Percentiles rank a stretch among this genome's conserved stretches.
These are phyloP conservation scores for Steinernema feltiae DNA, from an alignment of 1,140 invertebrate species.

Conservation along the genomic window DNA sequence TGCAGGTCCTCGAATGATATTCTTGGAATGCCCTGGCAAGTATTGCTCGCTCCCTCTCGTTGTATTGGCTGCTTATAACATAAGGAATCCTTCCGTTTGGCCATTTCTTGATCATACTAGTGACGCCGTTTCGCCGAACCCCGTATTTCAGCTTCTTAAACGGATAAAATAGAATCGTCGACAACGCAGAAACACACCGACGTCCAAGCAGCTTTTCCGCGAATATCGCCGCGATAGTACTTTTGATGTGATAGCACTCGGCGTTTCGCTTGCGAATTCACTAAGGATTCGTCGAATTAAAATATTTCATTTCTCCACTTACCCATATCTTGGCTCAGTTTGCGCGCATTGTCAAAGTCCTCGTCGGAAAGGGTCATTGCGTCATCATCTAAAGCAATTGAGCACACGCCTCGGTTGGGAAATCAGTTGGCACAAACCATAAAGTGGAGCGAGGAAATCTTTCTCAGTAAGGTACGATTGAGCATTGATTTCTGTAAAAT, in stretches of 20 bases:
- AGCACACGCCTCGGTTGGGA: neutral
- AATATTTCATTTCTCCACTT: slow-evolving; percentile 21
- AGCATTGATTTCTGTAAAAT: neutral
- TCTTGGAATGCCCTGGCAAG: slow-evolving; percentile 59
- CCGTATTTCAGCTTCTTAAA: slow-evolving; percentile 13
- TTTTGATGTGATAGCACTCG: slow-evolving; percentile 41
- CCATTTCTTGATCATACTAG: slow-evolving; percentile 53
- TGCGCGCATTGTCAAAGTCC: slow-evolving; percentile 52
- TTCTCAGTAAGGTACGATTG: slow-evolving; percentile 35
- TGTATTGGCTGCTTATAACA: slow-evolving; percentile 52
- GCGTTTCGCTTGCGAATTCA: slow-evolving; percentile 18
- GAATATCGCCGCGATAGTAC: slow-evolving; percentile 45
- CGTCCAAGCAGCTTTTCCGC: slow-evolving; percentile 48
- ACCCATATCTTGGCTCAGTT: slow-evolving; percentile 36
- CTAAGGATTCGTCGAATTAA: neutral
- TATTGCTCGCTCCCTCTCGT: slow-evolving; percentile 50
- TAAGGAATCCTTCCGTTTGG: slow-evolving; percentile 55
- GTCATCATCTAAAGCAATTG: slow-evolving; percentile 36
- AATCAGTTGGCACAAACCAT: slow-evolving; percentile 23
- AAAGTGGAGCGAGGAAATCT: slow-evolving; percentile 31
- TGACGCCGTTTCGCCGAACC: slow-evolving; percentile 44
- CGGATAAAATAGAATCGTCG: slow-evolving; percentile 6
- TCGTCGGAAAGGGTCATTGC: slow-evolving; percentile 43
- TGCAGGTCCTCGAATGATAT: slow-evolving; percentile 64
- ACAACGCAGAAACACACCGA: slow-evolving; percentile 24